Evolutionary conservation across 1,140 invertebrate genomes (phyloP).

Genomic region (Stenopsyche tienmushanensis): DNA sequence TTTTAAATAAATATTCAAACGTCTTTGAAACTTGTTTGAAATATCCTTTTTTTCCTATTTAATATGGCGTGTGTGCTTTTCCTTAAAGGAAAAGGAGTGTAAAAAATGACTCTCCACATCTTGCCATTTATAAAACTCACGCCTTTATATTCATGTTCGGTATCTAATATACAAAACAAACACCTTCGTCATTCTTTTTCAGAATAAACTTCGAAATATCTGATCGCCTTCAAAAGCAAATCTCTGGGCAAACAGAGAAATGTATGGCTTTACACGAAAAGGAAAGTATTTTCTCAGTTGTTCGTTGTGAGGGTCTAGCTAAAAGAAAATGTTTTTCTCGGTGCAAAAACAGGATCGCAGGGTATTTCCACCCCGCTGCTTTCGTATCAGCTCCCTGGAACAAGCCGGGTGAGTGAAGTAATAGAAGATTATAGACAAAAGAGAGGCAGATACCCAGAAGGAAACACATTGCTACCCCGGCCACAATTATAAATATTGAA

Average conservation of each 20-base stretch:
- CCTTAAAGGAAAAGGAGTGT: no score
- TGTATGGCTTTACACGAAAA: not conserved
- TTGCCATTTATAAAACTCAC: no score
- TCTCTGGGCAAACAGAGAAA: conserved; percentile 4
- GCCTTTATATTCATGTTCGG: no score
- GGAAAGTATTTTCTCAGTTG: not conserved
- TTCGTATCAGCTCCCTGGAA: not conserved
- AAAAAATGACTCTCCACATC: no score
- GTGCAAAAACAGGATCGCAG: conserved; percentile 26
- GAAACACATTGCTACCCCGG: conserved; percentile 20
- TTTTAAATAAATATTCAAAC: no score
- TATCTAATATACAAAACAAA: no score
- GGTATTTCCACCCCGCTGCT: conserved; percentile 8
- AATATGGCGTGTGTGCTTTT: no score
- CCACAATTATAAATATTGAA: conserved; percentile 37
- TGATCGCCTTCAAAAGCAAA: conserved; percentile 20
- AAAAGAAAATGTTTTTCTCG: conserved; percentile 23
- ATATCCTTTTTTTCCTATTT: no score
- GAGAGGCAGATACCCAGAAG: conserved; percentile 17
- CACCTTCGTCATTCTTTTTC: no score
- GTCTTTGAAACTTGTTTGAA: no score
- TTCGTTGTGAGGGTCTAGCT: not conserved
- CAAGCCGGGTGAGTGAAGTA: not conserved
- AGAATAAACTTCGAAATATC: no score
- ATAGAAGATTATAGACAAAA: conserved; percentile 33